Percentiles rank a stretch among this genome's conserved stretches.
phyloP scores from a whole-genome alignment of 2,797 vertebrate species.

The Sebastes itinus region DNA sequence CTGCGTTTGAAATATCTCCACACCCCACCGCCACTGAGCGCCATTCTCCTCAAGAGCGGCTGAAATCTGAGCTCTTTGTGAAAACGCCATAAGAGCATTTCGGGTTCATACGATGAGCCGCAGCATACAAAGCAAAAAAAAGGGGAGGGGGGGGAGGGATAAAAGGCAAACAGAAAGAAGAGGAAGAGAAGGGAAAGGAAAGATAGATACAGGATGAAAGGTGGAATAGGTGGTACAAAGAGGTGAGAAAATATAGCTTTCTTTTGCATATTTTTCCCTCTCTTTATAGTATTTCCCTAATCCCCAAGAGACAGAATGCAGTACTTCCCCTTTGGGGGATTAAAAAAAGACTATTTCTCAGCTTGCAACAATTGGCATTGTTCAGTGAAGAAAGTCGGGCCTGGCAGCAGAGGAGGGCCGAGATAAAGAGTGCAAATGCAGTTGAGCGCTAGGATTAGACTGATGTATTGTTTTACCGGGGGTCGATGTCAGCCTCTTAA shows the following conservation, averaged over 20 bases:
- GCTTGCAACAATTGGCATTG: slow-evolving; percentile 68
- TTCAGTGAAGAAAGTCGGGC: slow-evolving; percentile 54
- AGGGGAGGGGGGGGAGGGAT: slow-evolving; percentile 30
- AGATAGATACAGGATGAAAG: slow-evolving; percentile 60
- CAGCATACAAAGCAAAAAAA: slow-evolving; percentile 54
- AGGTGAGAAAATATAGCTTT: slow-evolving; percentile 61
- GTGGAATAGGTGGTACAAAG: slow-evolving; percentile 53
- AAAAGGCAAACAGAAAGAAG: slow-evolving; percentile 40
- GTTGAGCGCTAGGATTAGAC: slow-evolving; percentile 61
- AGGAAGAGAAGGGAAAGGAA: slow-evolving; percentile 6
- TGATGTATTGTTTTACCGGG: slow-evolving; percentile 51
- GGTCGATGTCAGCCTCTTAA: slow-evolving; percentile 28
- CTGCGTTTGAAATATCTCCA: slow-evolving; percentile 56
- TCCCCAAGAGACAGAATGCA: slow-evolving; percentile 59
- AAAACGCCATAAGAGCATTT: slow-evolving; percentile 66
- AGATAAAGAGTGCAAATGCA: slow-evolving; percentile 69
- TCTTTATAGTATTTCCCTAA: slow-evolving; percentile 66
- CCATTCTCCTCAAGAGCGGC: slow-evolving; percentile 55
- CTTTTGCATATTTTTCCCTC: not conserved
- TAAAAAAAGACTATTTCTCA: slow-evolving; percentile 64
- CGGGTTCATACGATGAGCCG: slow-evolving; percentile 42
- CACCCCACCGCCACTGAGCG: not conserved
- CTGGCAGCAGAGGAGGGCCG: slow-evolving; percentile 49
- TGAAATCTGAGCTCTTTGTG: slow-evolving; percentile 71
- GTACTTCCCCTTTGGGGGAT: slow-evolving; percentile 59